These are phyloP conservation scores for Forbesichthys papilliferus DNA, from an alignment of 2,113 vertebrate species.

Conservation along the genomic window DNA sequence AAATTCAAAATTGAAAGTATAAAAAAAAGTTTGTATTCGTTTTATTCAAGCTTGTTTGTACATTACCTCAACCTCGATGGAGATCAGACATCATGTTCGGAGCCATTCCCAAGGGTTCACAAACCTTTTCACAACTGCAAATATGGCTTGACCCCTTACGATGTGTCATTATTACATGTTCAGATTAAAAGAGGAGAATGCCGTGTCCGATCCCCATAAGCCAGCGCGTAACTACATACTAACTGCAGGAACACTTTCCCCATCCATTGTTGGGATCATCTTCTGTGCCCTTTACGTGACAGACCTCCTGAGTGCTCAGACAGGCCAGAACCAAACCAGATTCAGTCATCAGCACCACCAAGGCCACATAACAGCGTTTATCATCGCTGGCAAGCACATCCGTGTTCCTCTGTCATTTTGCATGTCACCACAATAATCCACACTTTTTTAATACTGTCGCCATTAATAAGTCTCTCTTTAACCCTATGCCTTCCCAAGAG, in stretches of 20 bases:
- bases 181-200: constrained; percentile 21
- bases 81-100: too few relatives aligned
- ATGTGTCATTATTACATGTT: constrained; percentile 26
- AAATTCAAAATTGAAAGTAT: too few relatives aligned
- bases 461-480: neutral
- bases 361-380: neutral
- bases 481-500: neutral
- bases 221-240: neutral
- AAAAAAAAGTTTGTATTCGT: too few relatives aligned
- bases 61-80: too few relatives aligned
- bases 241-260: neutral
- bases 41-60: too few relatives aligned
- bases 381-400: too few relatives aligned
- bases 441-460: neutral
- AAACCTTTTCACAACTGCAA: too few relatives aligned
- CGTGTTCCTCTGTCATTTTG: neutral
- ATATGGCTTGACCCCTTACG: constrained; percentile 58
- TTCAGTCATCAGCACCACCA: neutral
- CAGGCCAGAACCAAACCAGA: constrained; percentile 4
- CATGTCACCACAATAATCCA: neutral
- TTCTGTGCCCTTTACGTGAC: too few relatives aligned
- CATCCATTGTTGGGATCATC: too few relatives aligned
- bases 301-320: neutral
- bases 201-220: neutral
- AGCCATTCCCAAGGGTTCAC: too few relatives aligned